Evolutionary conservation across 1,140 invertebrate genomes (phyloP), one percentile per base, ranked within the genome.

Genomic region (Gryllus bimaculatus): DNA sequence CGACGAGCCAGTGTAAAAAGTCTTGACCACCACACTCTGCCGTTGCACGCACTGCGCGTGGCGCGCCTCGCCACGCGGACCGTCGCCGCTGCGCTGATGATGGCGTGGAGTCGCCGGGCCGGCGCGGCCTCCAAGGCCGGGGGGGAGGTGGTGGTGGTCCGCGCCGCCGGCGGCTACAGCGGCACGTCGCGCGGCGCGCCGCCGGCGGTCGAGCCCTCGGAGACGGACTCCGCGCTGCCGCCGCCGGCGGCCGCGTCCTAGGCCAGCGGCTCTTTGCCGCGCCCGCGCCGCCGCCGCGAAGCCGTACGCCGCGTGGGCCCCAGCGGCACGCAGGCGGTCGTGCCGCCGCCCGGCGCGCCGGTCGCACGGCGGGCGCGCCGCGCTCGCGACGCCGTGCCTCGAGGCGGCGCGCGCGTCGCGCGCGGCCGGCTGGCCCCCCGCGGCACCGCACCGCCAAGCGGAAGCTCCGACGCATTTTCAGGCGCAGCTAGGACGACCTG

Each of bases 391-490:
- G n/a, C n/a, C n/a, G n/a, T n/a, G n/a, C n/a, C n/a, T n/a, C n/a
- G n/a, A n/a, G n/a, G n/a, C n/a, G n/a, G n/a, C n/a, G n/a, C n/a
- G n/a, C 47, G 83, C 79, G 8, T 83, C n/a, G n/a, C n/a, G n/a
- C n/a, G n/a, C n/a, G n/a, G n/a, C n/a, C n/a, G n/a, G n/a, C n/a
- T n/a, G n/a, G n/a, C n/a, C n/a, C n/a, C n/a, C n/a, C n/a, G n/a
- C n/a, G n/a, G n/a, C n/a, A n/a, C n/a, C n/a, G n/a, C n/a, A n/a
- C n/a, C n/a, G n/a, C n/a, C n/a, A n/a, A n/a, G n/a, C n/a, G n/a
- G n/a, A n/a, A 93, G 86, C 85, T 93, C 92, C 73, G 88, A 88
- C 74, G 90, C 89, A 90, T 91, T 91, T 85, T 92, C 90, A 79
- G n/a, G 89, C 89, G 86, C 89, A 91, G 81, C 91, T 86, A n/a